Evolutionary conservation across 2,113 vertebrate species (phyloP).

Genomic region (Pangasianodon hypophthalmus): DNA sequence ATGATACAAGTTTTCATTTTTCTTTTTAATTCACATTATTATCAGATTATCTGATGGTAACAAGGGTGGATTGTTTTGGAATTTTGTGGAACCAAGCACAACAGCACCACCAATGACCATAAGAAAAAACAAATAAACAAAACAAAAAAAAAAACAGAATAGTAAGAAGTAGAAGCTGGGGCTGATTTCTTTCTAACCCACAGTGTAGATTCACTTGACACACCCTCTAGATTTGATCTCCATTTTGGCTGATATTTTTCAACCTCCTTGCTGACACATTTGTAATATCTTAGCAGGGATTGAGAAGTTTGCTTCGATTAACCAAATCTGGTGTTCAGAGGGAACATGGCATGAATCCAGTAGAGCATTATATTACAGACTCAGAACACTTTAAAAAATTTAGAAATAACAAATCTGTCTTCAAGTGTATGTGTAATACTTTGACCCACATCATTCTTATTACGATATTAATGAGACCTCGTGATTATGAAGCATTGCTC

Average conservation of each 20-base stretch:
- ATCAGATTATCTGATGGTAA: not conserved
- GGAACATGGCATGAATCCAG: not conserved
- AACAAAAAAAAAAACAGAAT: not conserved
- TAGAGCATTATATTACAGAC: not conserved
- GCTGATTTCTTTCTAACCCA: not conserved
- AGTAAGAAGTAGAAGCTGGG: not conserved
- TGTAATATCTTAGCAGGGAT: not conserved
- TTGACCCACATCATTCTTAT: not conserved
- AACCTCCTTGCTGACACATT: not conserved
- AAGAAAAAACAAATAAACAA: not conserved
- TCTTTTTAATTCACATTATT: not conserved
- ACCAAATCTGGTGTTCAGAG: not conserved
- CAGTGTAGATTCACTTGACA: not conserved
- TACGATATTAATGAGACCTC: conserved; percentile 1
- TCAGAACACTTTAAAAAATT: not conserved
- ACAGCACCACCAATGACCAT: not conserved
- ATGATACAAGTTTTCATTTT: not conserved
- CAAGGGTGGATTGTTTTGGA: not conserved
- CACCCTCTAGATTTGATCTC: not conserved
- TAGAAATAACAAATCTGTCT: not conserved
- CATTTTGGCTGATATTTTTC: not conserved
- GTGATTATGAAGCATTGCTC: not conserved
- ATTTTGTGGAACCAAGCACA: not conserved
- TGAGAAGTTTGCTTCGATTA: not conserved
- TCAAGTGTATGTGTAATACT: not conserved